phyloP scores from a whole-genome alignment of 35 echinoderm and acorn worm genomes.

The Apostichopus californicus region DNA sequence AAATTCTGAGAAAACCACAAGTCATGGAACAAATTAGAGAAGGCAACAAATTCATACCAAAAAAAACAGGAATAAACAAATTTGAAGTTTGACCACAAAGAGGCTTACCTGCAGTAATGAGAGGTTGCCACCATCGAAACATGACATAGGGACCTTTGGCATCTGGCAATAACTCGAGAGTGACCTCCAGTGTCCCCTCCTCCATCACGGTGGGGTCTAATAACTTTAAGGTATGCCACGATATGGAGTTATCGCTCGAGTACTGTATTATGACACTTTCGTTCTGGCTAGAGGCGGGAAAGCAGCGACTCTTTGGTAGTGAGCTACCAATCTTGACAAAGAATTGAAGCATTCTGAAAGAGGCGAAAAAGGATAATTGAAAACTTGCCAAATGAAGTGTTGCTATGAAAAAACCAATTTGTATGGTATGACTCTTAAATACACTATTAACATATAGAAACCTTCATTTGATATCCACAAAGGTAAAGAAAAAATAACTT shows the following conservation, averaged over 20 bases:
- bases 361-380: neutral
- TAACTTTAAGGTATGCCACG: conserved; percentile 79
- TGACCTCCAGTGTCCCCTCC: conserved; percentile 59
- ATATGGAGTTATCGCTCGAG: conserved; percentile 76
- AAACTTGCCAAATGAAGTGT: neutral
- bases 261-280: conserved; percentile 90
- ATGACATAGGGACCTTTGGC: conserved; percentile 81
- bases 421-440: neutral
- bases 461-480: neutral
- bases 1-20: no score
- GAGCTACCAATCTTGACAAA: conserved; percentile 83
- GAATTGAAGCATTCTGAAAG: conserved; percentile 82
- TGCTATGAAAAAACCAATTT: neutral
- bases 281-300: conserved; percentile 52
- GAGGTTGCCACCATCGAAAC: conserved; percentile 94
- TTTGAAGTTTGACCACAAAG: neutral
- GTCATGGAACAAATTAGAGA: no score
- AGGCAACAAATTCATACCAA: no score
- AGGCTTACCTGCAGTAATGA: conserved; percentile 62
- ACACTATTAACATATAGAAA: neutral
- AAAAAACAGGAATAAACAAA: no score
- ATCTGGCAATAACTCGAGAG: conserved; percentile 64
- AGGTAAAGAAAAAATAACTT: neutral
- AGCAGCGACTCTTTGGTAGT: conserved; percentile 45
- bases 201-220: conserved; percentile 71